Evolutionary conservation across 2,888 invertebrate genomes (phyloP).

Genomic region (Melinaea marsaeus): DNA sequence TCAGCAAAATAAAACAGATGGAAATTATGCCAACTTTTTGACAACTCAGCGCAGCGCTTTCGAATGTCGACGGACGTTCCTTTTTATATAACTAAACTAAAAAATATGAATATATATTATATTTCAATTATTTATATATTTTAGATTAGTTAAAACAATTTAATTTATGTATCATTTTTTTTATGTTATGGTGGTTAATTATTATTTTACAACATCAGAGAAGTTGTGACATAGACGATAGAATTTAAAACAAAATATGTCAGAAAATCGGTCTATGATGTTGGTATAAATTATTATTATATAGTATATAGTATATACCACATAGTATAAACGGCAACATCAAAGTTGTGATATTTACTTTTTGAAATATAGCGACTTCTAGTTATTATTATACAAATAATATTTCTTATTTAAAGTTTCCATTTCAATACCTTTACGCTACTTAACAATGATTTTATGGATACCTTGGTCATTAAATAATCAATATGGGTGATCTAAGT

Average conservation of each 20-base stretch:
- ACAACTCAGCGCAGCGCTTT: constrained; percentile 48
- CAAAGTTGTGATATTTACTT: constrained; percentile 1
- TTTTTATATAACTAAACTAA: neutral
- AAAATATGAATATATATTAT: neutral
- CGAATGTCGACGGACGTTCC: neutral
- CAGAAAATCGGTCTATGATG: too few species aligned
- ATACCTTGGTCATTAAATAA: constrained; percentile 68
- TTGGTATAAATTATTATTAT: too few species aligned
- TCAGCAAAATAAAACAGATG: constrained; percentile 64
- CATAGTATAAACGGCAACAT: neutral
- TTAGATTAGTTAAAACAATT: too few species aligned
- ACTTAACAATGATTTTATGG: constrained; percentile 67
- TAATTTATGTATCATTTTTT: too few species aligned
- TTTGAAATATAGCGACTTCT: neutral
- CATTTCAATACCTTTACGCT: constrained; percentile 7
- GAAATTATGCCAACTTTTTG: constrained; percentile 69
- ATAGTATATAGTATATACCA: too few species aligned
- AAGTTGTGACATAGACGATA: neutral
- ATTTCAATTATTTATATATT: too few species aligned
- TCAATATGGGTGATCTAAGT: constrained; percentile 71
- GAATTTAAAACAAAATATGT: too few species aligned
- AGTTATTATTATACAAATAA: neutral
- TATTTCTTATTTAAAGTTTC: constrained; percentile 13
- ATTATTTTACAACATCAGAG: constrained; percentile 4
- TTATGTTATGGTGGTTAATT: too few species aligned